Evolutionary conservation across 2,797 vertebrate species (phyloP), one percentile per base, ranked within the genome.

Genomic region (Atherinosoma microstoma): DNA sequence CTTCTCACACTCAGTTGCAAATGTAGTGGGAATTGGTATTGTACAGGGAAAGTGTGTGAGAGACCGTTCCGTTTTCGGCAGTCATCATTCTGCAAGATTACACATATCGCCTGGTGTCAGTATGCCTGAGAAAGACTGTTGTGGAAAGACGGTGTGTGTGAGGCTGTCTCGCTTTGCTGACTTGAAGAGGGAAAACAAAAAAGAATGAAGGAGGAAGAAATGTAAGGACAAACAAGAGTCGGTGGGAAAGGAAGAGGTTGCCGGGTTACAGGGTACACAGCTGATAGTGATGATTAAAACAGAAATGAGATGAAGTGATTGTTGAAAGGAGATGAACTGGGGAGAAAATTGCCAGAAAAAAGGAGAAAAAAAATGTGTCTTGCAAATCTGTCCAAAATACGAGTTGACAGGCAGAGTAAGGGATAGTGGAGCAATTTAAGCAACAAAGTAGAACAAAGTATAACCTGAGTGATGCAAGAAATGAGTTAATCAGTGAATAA

Each of bases 71-170:
- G 27, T 75, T 80, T 76, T 71, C 13, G 67, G 82, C 88, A 88
- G 88, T 78, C 75, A 54, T 85, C 90, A 86, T 64, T 87, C 86
- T 82, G 72, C 73, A 58, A 85, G 69, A 86, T 79, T 63, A 83
- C 64, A 79, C 47, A 27, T 30, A 49, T 81, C 30, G 40, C 49
- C 67, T 70, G 70, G 63, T 79, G 73, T 71, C 49, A 47, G 16
- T 62, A 40, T 4, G 22, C 9, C 5, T 64, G 78, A 66, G 80
- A 71, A 56, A 73, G 63, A 67, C 62, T 64, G 38, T 32, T 58
- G 4, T 4, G 65, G 54, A 58, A 54, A 54, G 22, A 29, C 4
- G 10, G 60, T 67, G 32, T 70, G 65, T 61, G 35, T 66, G 40
- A 40, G 75, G 57, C 79, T 73, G 42, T 65, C 64, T 40, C 53